Evolutionary conservation across 2,888 invertebrate genomes (phyloP).

Genomic region (Stratiomys singularior): DNA sequence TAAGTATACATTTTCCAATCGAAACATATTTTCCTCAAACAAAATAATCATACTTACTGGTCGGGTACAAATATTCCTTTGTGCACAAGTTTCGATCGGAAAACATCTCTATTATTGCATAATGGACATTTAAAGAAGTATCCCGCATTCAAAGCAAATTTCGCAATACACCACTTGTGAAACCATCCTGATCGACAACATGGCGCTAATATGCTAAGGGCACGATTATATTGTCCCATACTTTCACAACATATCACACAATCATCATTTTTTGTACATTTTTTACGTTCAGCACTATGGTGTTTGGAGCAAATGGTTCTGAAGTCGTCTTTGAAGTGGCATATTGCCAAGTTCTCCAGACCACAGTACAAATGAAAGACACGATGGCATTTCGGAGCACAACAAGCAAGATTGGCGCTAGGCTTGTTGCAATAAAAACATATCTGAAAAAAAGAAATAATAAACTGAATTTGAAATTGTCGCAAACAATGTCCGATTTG

Average conservation of each 20-base stretch:
- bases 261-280: conserved; percentile 51
- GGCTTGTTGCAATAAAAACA: conserved; percentile 75
- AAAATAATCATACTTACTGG: conserved; percentile 69
- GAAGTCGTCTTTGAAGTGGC: conserved; percentile 73
- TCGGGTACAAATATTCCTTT: conserved; percentile 84
- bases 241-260: conserved; percentile 79
- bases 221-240: conserved; percentile 66
- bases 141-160: conserved; percentile 78
- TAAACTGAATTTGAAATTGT: too few species aligned
- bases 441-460: too few species aligned
- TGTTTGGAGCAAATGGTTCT: conserved; percentile 63
- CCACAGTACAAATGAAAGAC: conserved; percentile 84
- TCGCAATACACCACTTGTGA: conserved; percentile 77
- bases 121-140: conserved; percentile 87
- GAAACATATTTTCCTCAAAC: neutral
- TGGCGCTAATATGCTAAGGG: conserved; percentile 73
- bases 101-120: conserved; percentile 77
- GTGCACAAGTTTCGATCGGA: conserved; percentile 71
- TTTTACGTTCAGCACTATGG: conserved; percentile 29
- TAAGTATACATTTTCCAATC: neutral
- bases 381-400: conserved; percentile 71
- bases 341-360: conserved; percentile 70
- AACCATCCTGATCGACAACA: conserved; percentile 84
- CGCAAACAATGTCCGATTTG: too few species aligned
- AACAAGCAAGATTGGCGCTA: conserved; percentile 81